phyloP scores from a whole-genome alignment of 2,113 vertebrate genomes.

The Deroptyus accipitrinus region DNA sequence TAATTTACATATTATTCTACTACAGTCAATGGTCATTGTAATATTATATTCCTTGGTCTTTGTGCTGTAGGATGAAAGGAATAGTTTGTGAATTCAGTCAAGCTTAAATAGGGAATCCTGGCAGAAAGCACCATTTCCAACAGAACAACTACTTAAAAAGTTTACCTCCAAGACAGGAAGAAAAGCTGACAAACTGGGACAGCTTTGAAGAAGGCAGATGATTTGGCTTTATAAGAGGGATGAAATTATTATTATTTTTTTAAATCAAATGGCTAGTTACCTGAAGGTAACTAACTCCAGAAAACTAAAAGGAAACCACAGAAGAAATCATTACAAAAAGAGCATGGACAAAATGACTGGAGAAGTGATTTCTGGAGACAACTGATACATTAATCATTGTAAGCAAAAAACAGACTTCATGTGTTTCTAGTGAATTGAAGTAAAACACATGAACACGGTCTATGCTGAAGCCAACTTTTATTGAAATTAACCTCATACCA shows the following conservation, averaged over 20 bases:
- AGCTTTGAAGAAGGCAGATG: background rate
- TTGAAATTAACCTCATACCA: background rate
- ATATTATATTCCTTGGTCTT: background rate
- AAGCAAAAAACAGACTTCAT: background rate
- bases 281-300: accelerated
- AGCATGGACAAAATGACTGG: background rate
- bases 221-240: background rate
- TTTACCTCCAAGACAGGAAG: background rate
- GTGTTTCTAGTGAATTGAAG: background rate
- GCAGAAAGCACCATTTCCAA: background rate
- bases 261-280: background rate
- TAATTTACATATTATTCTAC: background rate
- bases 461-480: background rate
- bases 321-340: background rate
- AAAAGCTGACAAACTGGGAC: background rate
- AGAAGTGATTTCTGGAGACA: background rate
- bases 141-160: background rate
- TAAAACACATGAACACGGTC: background rate
- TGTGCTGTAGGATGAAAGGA: background rate
- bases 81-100: background rate
- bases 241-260: background rate
- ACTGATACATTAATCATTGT: background rate
- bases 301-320: background rate
- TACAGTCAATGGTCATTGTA: background rate
- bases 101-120: background rate